Base-by-base conservation (phyloP, 2,888 invertebrate genomes). In the Synergus umbraculus region DNA sequence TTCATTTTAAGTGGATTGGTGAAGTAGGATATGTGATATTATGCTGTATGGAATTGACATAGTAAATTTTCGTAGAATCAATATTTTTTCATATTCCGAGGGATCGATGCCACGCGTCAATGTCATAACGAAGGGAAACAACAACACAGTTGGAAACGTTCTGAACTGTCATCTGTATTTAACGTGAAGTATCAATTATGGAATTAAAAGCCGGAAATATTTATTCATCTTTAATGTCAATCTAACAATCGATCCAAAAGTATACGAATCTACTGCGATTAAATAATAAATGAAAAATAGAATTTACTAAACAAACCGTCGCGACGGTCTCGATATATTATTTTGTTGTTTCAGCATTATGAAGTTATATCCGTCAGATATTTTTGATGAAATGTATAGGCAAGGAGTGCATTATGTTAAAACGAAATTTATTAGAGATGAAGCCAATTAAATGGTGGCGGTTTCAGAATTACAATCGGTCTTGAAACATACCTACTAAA, bases 381-480 rank as follows among this genome's bases (percentile, higher is more conserved):
- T 54, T 54, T 2, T 9, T 8, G 15, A 8, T n/a, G 0, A 2
- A 0, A 9, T 54, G n/a, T 60, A 22, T 22, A 22, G 9, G 0
- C 9, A 4, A 22, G 43, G 9, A 43, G 18, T 18, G 3, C 9
- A 66, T 10, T n/a, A 15, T n/a, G 15, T 66, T 43, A 43, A 66
- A 66, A n/a, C 1, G n/a, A 66, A 18, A 1, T n/a, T n/a, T 3
- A n/a, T n/a, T n/a, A n/a, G 15, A 5, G n/a, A 66, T 43, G 43
- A 66, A 22, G 10, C 63, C 63, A 29, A 29, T 22, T 0, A 10
- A 22, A 60, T 60, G 22, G 12, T 22, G 4, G 4, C 12, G 22
- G 60, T 60, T 60, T 60, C 22, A 60, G 83, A 66, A 81, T 79
- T 49, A 80, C 79, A 77, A 81, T 81, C 63, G 49, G 76, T 77